Conservation (phyloP, 2,888 invertebrate species). For the Tinea pellionella region DNA sequence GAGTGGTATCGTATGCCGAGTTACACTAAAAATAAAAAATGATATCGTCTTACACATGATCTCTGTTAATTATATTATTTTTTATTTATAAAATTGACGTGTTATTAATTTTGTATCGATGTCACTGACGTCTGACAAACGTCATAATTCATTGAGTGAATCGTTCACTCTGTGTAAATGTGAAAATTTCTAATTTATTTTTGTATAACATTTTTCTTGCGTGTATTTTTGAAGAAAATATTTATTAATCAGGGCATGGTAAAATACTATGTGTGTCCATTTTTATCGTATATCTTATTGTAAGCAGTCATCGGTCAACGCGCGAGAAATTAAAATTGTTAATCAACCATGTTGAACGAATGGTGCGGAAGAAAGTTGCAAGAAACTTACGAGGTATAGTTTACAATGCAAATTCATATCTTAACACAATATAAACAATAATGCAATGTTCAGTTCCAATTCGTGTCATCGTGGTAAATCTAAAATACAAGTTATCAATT, state of each 20-base stretch:
- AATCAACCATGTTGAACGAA: constrained; percentile 64
- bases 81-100: not conserved
- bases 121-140: not conserved
- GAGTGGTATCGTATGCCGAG: no score
- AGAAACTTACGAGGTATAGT: constrained; percentile 29
- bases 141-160: not conserved
- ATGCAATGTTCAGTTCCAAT: no score
- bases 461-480: no score
- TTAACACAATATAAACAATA: no score
- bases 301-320: constrained; percentile 32
- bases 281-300: constrained; percentile 20
- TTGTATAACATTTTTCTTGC: constrained; percentile 52
- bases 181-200: constrained; percentile 15
- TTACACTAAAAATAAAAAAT: no score
- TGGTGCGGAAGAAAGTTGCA: constrained; percentile 54
- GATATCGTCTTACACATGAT: no score
- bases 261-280: constrained; percentile 61
- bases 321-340: constrained; percentile 32
- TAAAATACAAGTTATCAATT: no score
- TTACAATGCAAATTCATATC: no score
- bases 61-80: no score
- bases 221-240: constrained; percentile 65
- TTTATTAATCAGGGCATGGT: constrained; percentile 59
- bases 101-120: not conserved
- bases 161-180: constrained; percentile 9